A percentile compares a stretch with the other conserved stretches of the same genome.
phyloP scores from a whole-genome alignment of 2,113 vertebrate species.

The Galbula dea region DNA sequence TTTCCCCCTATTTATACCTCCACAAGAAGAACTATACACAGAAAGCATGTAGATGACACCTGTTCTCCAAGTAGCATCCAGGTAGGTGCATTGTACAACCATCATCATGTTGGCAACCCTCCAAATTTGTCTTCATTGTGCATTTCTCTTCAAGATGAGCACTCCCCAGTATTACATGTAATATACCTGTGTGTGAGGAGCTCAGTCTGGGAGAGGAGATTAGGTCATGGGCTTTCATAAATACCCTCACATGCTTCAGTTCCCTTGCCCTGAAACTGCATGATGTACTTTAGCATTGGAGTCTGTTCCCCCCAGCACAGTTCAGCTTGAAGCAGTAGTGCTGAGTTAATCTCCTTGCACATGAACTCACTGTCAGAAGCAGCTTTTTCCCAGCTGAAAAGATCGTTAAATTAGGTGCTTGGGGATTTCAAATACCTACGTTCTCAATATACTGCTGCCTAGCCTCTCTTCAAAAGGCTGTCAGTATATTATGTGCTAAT shows the following conservation, averaged over 20 bases:
- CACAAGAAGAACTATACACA: neutral
- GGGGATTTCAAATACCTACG: conserved; percentile 21
- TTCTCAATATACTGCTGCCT: neutral
- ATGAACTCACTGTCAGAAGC: conserved; percentile 27
- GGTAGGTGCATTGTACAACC: neutral
- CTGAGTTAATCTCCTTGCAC: conserved; percentile 55
- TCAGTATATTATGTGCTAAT: conserved; percentile 32
- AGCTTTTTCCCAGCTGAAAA: conserved; percentile 58
- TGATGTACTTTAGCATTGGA: neutral
- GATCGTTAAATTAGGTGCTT: conserved; percentile 52
- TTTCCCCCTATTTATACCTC: neutral
- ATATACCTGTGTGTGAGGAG: neutral
- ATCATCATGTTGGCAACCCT: rapidly evolving
- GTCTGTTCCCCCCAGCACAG: neutral
- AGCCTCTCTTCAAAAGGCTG: conserved; percentile 38
- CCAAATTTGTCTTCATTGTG: neutral
- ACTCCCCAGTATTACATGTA: rapidly evolving
- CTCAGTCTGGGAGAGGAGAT: neutral
- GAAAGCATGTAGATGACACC: neutral
- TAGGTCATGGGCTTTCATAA: neutral
- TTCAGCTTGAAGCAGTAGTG: conserved; percentile 34
- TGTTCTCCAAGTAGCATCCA: neutral
- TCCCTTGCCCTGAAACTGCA: neutral
- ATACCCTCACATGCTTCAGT: neutral
- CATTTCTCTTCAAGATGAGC: rapidly evolving